Evolutionary conservation across 1,140 invertebrate genomes (phyloP).

Genomic region (Sycobia sp.): DNA sequence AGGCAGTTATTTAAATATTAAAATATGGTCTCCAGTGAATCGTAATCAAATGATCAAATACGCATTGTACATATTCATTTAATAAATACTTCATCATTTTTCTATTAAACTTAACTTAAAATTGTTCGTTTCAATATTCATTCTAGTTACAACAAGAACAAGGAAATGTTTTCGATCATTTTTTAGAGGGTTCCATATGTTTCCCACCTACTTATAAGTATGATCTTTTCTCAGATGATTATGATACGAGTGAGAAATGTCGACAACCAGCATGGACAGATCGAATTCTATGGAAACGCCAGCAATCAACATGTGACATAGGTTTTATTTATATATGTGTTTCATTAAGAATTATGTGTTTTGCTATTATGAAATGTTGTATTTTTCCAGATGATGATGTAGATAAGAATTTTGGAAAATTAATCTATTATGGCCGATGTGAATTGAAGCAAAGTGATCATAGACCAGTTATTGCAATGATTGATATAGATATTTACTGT

Average conservation of each 20-base stretch:
- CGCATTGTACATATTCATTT: no score
- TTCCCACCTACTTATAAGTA: conserved; percentile 99
- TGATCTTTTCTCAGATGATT: conserved; percentile 98
- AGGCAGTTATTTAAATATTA: no score
- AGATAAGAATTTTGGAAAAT: conserved; percentile 76
- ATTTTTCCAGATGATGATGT: conserved; percentile 34
- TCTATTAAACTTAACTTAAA: no score
- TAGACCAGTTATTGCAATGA: conserved; percentile 87
- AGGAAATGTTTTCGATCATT: conserved; percentile 93
- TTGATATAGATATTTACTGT: conserved; percentile 85
- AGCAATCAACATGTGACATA: conserved; percentile 59
- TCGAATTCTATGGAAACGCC: conserved; percentile 86
- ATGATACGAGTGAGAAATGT: conserved; percentile 98
- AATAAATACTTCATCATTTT: no score
- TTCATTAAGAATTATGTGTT: no score
- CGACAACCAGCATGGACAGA: conserved; percentile 98
- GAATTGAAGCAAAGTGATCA: conserved; percentile 99
- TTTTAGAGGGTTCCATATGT: conserved; percentile 87
- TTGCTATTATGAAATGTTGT: background rate
- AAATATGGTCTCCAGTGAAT: no score
- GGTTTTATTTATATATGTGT: background rate
- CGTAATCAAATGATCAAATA: no score
- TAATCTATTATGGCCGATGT: conserved; percentile 88
- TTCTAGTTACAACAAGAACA: conserved; percentile 73
- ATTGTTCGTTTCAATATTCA: no score